Percentiles rank a stretch among this genome's conserved stretches.
phyloP scores from a whole-genome alignment of 2,797 vertebrate genomes.

The Myripristis jacobus region DNA sequence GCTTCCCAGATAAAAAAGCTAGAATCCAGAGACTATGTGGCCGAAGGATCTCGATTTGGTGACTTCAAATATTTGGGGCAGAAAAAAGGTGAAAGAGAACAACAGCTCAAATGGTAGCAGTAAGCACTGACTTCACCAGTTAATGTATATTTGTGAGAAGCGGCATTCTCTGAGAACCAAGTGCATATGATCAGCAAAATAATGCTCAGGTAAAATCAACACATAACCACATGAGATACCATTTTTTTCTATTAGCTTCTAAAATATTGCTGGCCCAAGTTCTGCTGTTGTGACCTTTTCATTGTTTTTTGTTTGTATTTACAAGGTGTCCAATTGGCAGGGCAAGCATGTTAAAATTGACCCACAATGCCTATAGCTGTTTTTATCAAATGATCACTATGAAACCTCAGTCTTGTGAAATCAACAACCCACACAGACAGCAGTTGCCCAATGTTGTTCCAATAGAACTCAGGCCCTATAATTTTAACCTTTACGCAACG shows the following conservation, averaged over 20 bases:
- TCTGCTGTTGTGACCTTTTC: slow-evolving; percentile 10
- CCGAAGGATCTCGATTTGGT: no score
- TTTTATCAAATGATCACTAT: slow-evolving; percentile 47
- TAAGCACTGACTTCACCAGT: not conserved
- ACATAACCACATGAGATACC: not conserved
- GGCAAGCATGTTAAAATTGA: slow-evolving; percentile 36
- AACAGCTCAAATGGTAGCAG: not conserved
- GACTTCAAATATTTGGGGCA: no score
- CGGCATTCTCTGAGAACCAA: not conserved
- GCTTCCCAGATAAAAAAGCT: not conserved
- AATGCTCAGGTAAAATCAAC: not conserved
- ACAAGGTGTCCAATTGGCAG: slow-evolving; percentile 20
- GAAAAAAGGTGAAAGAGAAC: no score
- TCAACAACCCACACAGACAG: slow-evolving; percentile 45
- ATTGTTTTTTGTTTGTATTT: not conserved
- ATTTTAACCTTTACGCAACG: slow-evolving; percentile 53
- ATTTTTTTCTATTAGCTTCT: no score
- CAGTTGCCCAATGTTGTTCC: slow-evolving; percentile 38
- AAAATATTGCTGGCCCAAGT: not conserved
- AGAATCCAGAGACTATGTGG: no score
- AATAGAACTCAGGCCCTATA: slow-evolving; percentile 51
- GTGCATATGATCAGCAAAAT: not conserved
- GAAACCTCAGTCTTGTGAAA: slow-evolving; percentile 55
- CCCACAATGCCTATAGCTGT: slow-evolving; percentile 33
- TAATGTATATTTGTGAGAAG: not conserved